Conservation (phyloP, 2,888 invertebrate species). For the Podotricha telesiphe region DNA sequence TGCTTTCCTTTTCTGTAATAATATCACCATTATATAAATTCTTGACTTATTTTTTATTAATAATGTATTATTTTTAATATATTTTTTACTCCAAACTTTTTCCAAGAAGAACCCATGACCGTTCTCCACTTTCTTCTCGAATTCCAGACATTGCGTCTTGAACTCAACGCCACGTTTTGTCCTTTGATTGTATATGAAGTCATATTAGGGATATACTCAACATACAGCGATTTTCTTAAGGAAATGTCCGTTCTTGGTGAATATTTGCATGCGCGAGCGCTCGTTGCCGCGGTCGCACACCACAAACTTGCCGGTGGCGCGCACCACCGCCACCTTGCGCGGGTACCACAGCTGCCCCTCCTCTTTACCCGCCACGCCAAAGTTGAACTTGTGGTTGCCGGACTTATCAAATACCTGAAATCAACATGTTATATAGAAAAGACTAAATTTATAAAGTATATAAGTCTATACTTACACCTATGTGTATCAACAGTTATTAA, state of each 20-base stretch:
- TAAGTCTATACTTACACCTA: too few species aligned
- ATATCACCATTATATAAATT: too few species aligned
- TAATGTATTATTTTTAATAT: too few species aligned
- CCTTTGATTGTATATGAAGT: background rate
- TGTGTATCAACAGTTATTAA: too few species aligned
- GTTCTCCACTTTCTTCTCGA: too few species aligned
- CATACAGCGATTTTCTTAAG: constrained; percentile 94
- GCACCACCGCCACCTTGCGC: constrained; percentile 96
- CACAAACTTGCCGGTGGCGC: constrained; percentile 94
- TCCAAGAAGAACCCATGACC: too few species aligned
- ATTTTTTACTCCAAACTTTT: too few species aligned
- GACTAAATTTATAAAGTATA: too few species aligned
- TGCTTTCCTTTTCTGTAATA: too few species aligned
- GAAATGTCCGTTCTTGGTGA: constrained; percentile 97
- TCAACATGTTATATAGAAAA: constrained; percentile 1
- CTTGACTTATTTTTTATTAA: too few species aligned
- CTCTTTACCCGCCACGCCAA: constrained; percentile 97
- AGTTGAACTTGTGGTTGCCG: constrained; percentile 96
- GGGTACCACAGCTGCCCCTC: constrained; percentile 99
- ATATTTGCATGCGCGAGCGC: constrained; percentile 98
- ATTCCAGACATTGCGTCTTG: too few species aligned
- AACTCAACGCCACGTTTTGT: too few species aligned
- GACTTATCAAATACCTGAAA: constrained; percentile 95
- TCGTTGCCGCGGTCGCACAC: constrained; percentile 99
- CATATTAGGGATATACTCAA: constrained; percentile 20